phyloP scores from a whole-genome alignment of 2,888 invertebrate species.

The Acleris sparsana region DNA sequence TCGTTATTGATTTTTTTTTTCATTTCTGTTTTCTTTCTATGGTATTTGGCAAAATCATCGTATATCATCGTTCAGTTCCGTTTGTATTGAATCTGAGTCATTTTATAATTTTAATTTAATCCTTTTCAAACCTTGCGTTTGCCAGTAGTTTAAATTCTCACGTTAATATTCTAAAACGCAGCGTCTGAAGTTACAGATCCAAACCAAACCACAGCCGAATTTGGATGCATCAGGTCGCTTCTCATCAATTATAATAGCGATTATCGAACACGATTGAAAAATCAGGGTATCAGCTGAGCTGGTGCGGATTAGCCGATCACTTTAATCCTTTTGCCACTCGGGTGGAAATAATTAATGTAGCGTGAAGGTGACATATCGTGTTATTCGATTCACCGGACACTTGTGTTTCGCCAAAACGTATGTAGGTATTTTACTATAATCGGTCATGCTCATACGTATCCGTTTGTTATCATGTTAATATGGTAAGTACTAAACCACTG shows the following conservation, averaged over 20 bases:
- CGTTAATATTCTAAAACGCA: too few relatives aligned
- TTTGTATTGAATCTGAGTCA: too few relatives aligned
- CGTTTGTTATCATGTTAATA: too few relatives aligned
- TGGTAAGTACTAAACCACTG: too few relatives aligned
- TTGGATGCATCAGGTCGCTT: not conserved
- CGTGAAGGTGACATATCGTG: slow-evolving; percentile 48
- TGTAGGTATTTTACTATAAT: not conserved
- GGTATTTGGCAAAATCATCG: too few relatives aligned
- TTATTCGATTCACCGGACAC: slow-evolving; percentile 1
- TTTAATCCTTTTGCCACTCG: slow-evolving; percentile 44
- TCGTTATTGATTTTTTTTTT: too few relatives aligned
- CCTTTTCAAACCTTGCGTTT: too few relatives aligned
- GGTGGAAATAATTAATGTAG: slow-evolving; percentile 54
- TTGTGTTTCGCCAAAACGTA: not conserved
- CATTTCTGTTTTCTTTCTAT: too few relatives aligned
- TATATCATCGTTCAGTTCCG: too few relatives aligned
- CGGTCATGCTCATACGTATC: not conserved
- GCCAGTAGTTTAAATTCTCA: too few relatives aligned
- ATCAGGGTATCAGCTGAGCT: slow-evolving; percentile 17
- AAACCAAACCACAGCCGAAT: not conserved
- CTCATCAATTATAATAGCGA: not conserved
- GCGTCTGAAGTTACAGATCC: too few relatives aligned
- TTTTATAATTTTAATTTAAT: too few relatives aligned
- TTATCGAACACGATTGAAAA: slow-evolving; percentile 1
- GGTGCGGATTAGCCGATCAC: slow-evolving; percentile 37